Percentiles rank a stretch among this genome's conserved stretches.
Conservation (phyloP, 2,797 vertebrate species). For the Oryzias dopingdopingensis region DNA sequence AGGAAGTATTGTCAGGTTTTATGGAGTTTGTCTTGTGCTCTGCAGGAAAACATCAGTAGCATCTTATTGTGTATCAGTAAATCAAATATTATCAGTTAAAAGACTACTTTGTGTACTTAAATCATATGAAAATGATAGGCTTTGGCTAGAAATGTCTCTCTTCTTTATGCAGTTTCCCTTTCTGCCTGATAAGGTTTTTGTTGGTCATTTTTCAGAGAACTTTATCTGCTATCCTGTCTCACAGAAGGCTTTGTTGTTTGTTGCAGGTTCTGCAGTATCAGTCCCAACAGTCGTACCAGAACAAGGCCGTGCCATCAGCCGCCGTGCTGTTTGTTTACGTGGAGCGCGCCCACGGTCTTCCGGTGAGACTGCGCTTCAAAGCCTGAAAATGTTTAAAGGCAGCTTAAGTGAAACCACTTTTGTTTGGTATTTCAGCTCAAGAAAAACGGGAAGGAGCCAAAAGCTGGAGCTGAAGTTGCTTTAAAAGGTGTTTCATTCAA, state of each 20-base stretch:
- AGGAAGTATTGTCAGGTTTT: too few species aligned
- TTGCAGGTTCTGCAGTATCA: conserved; percentile 84
- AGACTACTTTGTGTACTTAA: neutral
- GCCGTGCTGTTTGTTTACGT: conserved; percentile 86
- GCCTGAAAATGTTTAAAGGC: neutral
- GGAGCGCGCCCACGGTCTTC: conserved; percentile 85
- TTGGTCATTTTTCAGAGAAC: neutral
- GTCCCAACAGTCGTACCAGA: conserved; percentile 81
- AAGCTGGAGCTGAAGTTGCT: conserved; percentile 75
- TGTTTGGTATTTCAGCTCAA: conserved; percentile 75
- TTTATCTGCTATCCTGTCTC: too few species aligned
- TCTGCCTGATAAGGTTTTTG: conserved; percentile 2
- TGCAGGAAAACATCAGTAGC: too few species aligned
- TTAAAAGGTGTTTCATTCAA: conserved; percentile 76
- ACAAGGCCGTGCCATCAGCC: conserved; percentile 81
- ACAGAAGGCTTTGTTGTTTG: neutral
- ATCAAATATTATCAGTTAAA: neutral
- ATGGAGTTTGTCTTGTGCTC: too few species aligned
- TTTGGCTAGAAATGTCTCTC: neutral
- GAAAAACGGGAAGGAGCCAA: conserved; percentile 86
- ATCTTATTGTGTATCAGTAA: too few species aligned
- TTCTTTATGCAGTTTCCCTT: neutral
- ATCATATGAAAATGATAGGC: neutral
- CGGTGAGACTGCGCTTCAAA: conserved; percentile 72
- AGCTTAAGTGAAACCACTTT: neutral